Evolutionary conservation across 2,888 invertebrate species (phyloP), one percentile per base, ranked within the genome.

Genomic region (Mesorhabditis belari): DNA sequence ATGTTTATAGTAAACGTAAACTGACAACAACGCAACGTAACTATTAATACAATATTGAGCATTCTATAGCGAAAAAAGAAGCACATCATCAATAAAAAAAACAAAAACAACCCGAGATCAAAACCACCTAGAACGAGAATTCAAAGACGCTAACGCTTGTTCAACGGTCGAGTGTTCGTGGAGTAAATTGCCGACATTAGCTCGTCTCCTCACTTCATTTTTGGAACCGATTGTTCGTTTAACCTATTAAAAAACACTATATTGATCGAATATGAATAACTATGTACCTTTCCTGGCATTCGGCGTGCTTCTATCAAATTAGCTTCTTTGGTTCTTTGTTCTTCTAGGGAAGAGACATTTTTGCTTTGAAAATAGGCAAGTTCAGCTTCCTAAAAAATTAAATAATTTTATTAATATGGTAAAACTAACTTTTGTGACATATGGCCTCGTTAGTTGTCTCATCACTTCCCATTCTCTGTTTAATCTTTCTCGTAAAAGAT

Each of bases 131-230:
- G 81, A 79, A 52, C 76, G 61, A 27, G 65, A 58, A 5, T 71
- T 64, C 55, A 80, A 58, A 6, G 65, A 59, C 3, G 68, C 59
- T 28, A 80, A 57, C 3, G 73, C 65, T 50, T 77, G 75, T 62
- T 80, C 80, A 28, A 80, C 71, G 19, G 80, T 78, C 25, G 67
- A 58, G 58, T 76, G 76, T 12, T 60, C 52, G 61, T 80, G 80
- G 24, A 80, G 65, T 53, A 74, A 61, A 56, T 81, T 80, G 57
- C 80, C 80, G 50, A 77, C 62, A 58, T 80, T 80, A 17, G 69
- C 80, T 24, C 63, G 49, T 27, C 64, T 63, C 29, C 61, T 56
- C 29, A 71, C 58, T 12, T 55, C 62, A 25, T 57, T 26, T 59
- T 66, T 67, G 25, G 68, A 61, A 4, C 70, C 69, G 17, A 68